phyloP scores from a whole-genome alignment of 2,888 invertebrate species.

The Yponomeuta cagnagella region DNA sequence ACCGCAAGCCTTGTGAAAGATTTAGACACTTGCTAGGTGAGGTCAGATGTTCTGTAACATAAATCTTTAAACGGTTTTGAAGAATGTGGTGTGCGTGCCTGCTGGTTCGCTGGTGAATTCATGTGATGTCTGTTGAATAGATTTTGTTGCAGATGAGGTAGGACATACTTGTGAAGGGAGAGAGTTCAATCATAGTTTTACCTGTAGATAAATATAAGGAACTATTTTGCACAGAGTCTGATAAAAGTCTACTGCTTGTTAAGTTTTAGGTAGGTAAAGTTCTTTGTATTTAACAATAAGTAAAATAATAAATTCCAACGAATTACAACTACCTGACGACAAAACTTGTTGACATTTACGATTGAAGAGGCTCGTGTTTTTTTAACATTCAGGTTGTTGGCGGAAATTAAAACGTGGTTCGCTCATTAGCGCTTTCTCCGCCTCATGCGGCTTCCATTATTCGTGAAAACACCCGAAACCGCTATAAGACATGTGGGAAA shows the following conservation, averaged over 20 bases:
- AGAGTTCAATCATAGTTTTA: too few relatives aligned
- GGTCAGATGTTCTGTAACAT: neutral
- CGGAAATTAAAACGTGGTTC: constrained; percentile 58
- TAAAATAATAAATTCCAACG: too few relatives aligned
- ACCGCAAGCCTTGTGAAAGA: neutral
- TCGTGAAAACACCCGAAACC: constrained; percentile 46
- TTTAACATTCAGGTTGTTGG: constrained; percentile 29
- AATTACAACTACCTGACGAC: too few relatives aligned
- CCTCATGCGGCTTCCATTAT: constrained; percentile 48
- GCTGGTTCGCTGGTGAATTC: neutral
- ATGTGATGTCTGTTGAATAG: neutral
- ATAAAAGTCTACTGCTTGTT: too few relatives aligned
- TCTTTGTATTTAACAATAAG: too few relatives aligned
- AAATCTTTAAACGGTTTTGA: neutral
- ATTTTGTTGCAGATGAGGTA: too few relatives aligned
- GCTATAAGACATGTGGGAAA: constrained; percentile 38
- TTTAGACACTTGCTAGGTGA: neutral
- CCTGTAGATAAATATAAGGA: too few relatives aligned
- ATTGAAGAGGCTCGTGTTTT: neutral
- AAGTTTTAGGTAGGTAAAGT: too few relatives aligned
- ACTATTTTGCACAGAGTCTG: too few relatives aligned
- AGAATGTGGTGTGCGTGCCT: neutral
- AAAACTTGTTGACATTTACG: neutral
- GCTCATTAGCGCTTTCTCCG: constrained; percentile 64
- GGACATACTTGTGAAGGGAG: too few relatives aligned